These are phyloP conservation scores for Peromyscus nudipes DNA, from an alignment of 2,797 vertebrate genomes.

Conservation along the genomic window DNA sequence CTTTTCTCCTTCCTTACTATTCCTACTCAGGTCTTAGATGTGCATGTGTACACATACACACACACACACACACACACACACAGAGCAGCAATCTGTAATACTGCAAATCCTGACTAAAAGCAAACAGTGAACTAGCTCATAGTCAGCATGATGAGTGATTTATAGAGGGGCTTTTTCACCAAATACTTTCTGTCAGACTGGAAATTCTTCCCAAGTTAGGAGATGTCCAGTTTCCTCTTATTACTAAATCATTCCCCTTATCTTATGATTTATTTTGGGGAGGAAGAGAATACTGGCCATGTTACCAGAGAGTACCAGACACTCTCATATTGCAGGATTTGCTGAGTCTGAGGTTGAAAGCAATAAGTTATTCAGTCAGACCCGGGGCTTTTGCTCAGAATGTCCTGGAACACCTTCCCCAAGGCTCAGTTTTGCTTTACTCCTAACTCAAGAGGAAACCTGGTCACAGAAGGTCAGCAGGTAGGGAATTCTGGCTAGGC, in stretches of 20 bases:
- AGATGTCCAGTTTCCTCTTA: slow-evolving; percentile 67
- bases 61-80: not conserved
- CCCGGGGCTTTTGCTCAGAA: not conserved
- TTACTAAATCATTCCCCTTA: slow-evolving; percentile 63
- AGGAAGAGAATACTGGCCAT: not conserved
- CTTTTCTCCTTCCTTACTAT: not conserved
- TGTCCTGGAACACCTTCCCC: not conserved
- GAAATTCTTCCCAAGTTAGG: slow-evolving; percentile 66
- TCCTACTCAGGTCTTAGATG: not conserved
- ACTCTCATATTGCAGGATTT: not conserved
- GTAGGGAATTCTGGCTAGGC: not conserved
- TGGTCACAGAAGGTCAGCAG: not conserved
- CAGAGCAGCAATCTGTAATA: not conserved
- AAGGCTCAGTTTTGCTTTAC: not conserved
- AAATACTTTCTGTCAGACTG: slow-evolving; percentile 32
- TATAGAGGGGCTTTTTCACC: slow-evolving; percentile 64
- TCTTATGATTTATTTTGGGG: slow-evolving; percentile 56
- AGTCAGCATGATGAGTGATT: slow-evolving; percentile 53
- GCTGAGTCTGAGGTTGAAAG: slow-evolving; percentile 22
- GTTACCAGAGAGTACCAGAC: not conserved
- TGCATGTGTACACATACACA: too few relatives aligned
- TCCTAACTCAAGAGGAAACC: not conserved
- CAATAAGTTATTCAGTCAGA: not conserved
- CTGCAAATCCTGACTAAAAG: not conserved
- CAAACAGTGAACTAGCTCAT: not conserved